Conservation (phyloP, 2,113 vertebrate genomes). For the Prietella phreatophila region DNA sequence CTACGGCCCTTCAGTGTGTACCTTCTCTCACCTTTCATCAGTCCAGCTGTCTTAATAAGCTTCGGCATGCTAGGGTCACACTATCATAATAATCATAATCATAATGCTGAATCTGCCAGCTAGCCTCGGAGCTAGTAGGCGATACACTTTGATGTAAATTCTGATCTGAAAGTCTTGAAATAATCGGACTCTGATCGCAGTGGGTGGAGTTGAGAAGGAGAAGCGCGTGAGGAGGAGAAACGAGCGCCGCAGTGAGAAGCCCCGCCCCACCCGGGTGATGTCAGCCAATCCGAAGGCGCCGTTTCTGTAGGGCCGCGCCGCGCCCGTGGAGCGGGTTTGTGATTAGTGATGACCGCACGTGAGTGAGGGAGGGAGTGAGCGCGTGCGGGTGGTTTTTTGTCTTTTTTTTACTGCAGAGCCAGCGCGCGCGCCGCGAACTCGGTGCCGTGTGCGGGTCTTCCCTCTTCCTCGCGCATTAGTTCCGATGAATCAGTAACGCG, state of each 20-base stretch:
- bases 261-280: not conserved
- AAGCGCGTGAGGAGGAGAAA: not conserved
- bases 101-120: no score
- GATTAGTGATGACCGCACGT: slow-evolving; percentile 26
- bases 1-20: not conserved
- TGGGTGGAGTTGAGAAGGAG: not conserved
- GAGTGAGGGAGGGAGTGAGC: not conserved
- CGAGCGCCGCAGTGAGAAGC: not conserved
- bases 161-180: not conserved
- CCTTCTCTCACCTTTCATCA: not conserved
- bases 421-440: not conserved
- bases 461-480: not conserved
- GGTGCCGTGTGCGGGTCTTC: not conserved
- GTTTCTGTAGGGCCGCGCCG: not conserved
- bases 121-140: no score
- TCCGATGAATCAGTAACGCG: not conserved
- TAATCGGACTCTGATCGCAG: not conserved
- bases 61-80: not conserved
- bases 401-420: slow-evolving; percentile 3
- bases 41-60: not conserved
- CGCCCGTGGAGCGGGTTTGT: slow-evolving; percentile 2
- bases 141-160: not conserved
- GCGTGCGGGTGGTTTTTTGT: not conserved
- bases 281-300: slow-evolving; percentile 9
- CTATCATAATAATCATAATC: no score